These are phyloP conservation scores for Harpegnathos saltator DNA, from an alignment of 1,140 invertebrate species.

Conservation along the genomic window DNA sequence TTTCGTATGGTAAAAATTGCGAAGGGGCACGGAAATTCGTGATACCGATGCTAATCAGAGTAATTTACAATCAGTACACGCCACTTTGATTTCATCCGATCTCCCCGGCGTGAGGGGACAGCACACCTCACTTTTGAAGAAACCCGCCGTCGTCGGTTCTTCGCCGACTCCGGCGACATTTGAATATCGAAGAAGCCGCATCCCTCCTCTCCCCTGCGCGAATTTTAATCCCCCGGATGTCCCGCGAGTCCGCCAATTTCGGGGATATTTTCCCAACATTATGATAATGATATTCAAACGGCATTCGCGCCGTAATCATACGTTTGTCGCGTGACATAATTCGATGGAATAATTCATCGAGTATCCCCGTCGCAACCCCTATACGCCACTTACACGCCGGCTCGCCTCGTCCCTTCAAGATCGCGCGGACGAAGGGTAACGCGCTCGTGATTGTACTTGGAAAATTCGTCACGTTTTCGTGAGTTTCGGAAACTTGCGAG, in stretches of 20 bases:
- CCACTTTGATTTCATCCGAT: not conserved
- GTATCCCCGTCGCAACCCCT: not conserved
- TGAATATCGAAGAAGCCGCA: not conserved
- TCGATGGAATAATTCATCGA: conserved; percentile 11
- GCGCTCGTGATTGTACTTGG: conserved; percentile 14
- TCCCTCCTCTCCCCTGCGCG: not conserved
- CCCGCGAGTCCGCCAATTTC: not conserved
- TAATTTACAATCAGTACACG: not conserved
- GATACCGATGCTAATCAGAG: no score
- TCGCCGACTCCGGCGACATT: not conserved
- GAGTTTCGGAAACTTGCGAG: conserved; percentile 31
- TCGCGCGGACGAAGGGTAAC: not conserved
- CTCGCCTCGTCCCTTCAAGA: not conserved
- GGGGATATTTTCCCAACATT: not conserved
- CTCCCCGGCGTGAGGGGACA: no score
- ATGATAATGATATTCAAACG: conserved; percentile 43
- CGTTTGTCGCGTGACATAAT: not conserved
- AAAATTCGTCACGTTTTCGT: conserved; percentile 29
- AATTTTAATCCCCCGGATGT: not conserved
- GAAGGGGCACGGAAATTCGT: no score
- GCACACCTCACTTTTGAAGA: no score
- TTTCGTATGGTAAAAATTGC: no score
- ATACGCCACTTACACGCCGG: not conserved
- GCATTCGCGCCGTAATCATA: conserved; percentile 4
- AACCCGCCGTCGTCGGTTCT: not conserved